These are phyloP conservation scores for Conops quadrifasciatus DNA, from an alignment of 2,888 invertebrate species.

Conservation along the genomic window DNA sequence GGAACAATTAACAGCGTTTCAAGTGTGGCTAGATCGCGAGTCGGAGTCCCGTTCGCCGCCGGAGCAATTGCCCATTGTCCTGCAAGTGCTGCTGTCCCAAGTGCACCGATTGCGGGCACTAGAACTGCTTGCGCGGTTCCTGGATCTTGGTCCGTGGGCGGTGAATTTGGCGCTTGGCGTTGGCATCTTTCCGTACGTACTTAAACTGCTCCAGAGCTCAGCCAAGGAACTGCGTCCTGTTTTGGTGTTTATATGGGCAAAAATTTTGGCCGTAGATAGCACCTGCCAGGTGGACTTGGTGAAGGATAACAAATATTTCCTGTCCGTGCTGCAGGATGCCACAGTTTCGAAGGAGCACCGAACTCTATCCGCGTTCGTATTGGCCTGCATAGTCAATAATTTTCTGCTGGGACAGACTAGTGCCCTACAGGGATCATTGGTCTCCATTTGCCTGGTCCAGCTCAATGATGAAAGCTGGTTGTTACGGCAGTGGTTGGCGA, in stretches of 20 bases:
- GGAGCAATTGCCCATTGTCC: slow-evolving; percentile 95
- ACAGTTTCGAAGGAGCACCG: slow-evolving; percentile 85
- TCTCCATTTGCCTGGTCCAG: slow-evolving; percentile 92
- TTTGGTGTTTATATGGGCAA: slow-evolving; percentile 98
- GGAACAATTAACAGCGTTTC: slow-evolving; percentile 97
- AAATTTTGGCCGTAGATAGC: slow-evolving; percentile 96
- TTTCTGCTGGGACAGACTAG: slow-evolving; percentile 90
- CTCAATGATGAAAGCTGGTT: slow-evolving; percentile 75
- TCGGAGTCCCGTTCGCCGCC: slow-evolving; percentile 84
- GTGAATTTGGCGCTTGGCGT: slow-evolving; percentile 95
- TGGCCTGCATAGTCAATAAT: slow-evolving; percentile 92
- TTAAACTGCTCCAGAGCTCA: slow-evolving; percentile 94
- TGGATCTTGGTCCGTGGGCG: slow-evolving; percentile 96
- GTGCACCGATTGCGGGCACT: slow-evolving; percentile 91
- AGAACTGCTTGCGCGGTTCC: slow-evolving; percentile 90
- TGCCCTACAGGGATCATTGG: slow-evolving; percentile 86
- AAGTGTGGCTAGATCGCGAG: slow-evolving; percentile 70
- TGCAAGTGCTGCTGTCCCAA: slow-evolving; percentile 83
- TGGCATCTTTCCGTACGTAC: slow-evolving; percentile 98
- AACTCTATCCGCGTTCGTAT: slow-evolving; percentile 93
- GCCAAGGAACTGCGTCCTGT: slow-evolving; percentile 91
- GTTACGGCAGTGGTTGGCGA: slow-evolving; percentile 87
- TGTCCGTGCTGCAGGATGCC: slow-evolving; percentile 88
- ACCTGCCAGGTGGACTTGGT: slow-evolving; percentile 95
- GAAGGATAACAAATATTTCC: slow-evolving; percentile 94